These are phyloP conservation scores for Elysia crispata DNA, from an alignment of 2,888 invertebrate genomes.

Conservation along the genomic window DNA sequence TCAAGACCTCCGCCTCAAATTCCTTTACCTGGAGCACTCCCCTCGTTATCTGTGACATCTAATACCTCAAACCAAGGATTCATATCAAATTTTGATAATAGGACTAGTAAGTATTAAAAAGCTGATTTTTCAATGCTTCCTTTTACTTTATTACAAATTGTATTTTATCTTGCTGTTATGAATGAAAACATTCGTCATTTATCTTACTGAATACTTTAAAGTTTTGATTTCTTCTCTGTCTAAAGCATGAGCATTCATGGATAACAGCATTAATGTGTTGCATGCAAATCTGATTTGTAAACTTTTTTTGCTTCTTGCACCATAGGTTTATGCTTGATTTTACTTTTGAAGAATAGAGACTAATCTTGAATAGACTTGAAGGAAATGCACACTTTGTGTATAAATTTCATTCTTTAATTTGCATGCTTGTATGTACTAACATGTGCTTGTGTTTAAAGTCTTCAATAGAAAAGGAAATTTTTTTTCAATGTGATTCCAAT, in stretches of 20 bases:
- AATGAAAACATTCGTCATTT: too few relatives aligned
- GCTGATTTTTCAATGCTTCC: too few relatives aligned
- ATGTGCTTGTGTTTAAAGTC: neutral
- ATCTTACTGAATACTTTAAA: too few relatives aligned
- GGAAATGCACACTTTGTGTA: neutral
- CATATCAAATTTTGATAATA: too few relatives aligned
- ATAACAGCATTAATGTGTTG: neutral
- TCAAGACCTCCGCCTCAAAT: too few relatives aligned
- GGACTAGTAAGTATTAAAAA: too few relatives aligned
- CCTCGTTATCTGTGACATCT: too few relatives aligned
- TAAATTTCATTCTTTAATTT: conserved; percentile 13
- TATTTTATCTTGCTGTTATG: too few relatives aligned
- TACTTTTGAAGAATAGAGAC: neutral
- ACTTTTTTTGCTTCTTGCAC: neutral
- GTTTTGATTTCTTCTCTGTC: neutral
- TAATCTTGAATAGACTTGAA: neutral
- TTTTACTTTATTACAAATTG: neutral
- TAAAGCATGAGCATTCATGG: neutral
- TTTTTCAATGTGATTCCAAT: too few relatives aligned
- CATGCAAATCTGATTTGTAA: neutral
- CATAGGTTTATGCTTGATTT: neutral
- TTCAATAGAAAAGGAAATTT: too few relatives aligned
- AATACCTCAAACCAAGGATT: too few relatives aligned
- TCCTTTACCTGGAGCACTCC: too few relatives aligned
- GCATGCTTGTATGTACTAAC: neutral